Evolutionary conservation across 2,888 invertebrate species (phyloP).

Genomic region (Aphidius colemani): DNA sequence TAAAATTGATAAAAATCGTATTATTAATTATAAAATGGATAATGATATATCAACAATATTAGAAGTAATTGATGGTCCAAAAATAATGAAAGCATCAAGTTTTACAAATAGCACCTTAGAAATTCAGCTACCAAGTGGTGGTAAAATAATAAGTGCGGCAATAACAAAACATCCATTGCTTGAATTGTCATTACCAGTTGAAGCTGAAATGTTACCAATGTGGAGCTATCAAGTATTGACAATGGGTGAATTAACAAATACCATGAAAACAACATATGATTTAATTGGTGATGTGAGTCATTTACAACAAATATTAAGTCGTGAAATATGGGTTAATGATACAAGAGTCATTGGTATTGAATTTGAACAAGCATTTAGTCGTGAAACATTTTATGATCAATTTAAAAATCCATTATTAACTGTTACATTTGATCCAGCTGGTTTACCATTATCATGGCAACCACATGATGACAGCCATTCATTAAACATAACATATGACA

Average conservation of each 20-base stretch:
- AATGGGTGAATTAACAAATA: constrained; percentile 77
- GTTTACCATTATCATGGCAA: constrained; percentile 83
- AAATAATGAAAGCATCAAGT: constrained; percentile 75
- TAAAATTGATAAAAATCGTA: constrained; percentile 63
- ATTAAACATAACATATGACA: constrained; percentile 87
- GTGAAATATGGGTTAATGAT: constrained; percentile 88
- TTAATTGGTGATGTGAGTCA: constrained; percentile 84
- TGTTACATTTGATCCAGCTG: constrained; percentile 86
- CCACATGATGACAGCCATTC: constrained; percentile 79
- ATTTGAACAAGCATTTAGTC: constrained; percentile 88
- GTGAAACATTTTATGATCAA: constrained; percentile 87
- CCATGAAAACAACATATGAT: constrained; percentile 81
- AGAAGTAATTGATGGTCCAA: constrained; percentile 70
- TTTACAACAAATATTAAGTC: constrained; percentile 80
- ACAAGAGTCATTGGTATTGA: constrained; percentile 88
- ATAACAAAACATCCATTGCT: constrained; percentile 80
- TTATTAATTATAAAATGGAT: constrained; percentile 66
- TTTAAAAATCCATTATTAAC: constrained; percentile 82
- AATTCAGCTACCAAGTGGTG: constrained; percentile 76
- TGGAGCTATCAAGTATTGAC: constrained; percentile 83
- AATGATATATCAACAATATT: constrained; percentile 72
- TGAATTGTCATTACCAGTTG: constrained; percentile 83
- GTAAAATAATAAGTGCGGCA: constrained; percentile 76
- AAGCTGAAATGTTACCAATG: constrained; percentile 88
- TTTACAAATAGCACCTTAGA: constrained; percentile 79